Evolutionary conservation across 2,113 vertebrate species (phyloP), one percentile per base, ranked within the genome.

Genomic region (Gracilinanus agilis): DNA sequence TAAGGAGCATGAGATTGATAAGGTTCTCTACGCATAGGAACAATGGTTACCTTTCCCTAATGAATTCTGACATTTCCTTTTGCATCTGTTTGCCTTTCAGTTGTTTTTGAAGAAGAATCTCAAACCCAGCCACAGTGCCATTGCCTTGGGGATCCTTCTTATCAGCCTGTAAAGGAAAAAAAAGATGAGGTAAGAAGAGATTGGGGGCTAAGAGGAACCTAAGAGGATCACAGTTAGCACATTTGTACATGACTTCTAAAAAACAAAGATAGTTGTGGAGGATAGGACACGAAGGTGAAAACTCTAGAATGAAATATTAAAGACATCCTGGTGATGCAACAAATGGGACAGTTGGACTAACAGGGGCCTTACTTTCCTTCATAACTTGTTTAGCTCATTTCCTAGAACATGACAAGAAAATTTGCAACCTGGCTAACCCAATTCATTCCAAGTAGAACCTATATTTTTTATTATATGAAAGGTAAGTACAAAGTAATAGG

Each of bases 31-130:
- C 27, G 89, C 13, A 24, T 49, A 0, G 0, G 55, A 23, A 53
- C 9, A 13, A 27, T 34, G 53, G 75, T 98, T 98, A 99, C 99
- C 99, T 99, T 97, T 99, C 99, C 96, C 99, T 98, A 94, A 99
- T 97, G 96, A 99, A 99, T 96, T 99, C 99, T 0, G 99, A 99
- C 99, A 99, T 99, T 97, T 99, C 99, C 96, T 99, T 99, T 98
- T 99, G 99, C 99, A 99, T 99, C 97, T 99, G 99, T 95, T 99
- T 99, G 95, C 99, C 99, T 98, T 99, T 99, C 95, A 99, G 98
- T 95, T 99, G 99, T 95, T 99, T 99, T 93, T 99, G 99, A 44
- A 99, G 99, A 96, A 99, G 98, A 54, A 99, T 99, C 97, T 99
- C 99, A 94, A 99, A 99, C 27, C 99, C 99, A 0, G 99, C 99